Percentiles rank a stretch among this genome's conserved stretches.
These are phyloP conservation scores for Scrobipalpa costella DNA, from an alignment of 2,888 invertebrate genomes.

Conservation along the genomic window DNA sequence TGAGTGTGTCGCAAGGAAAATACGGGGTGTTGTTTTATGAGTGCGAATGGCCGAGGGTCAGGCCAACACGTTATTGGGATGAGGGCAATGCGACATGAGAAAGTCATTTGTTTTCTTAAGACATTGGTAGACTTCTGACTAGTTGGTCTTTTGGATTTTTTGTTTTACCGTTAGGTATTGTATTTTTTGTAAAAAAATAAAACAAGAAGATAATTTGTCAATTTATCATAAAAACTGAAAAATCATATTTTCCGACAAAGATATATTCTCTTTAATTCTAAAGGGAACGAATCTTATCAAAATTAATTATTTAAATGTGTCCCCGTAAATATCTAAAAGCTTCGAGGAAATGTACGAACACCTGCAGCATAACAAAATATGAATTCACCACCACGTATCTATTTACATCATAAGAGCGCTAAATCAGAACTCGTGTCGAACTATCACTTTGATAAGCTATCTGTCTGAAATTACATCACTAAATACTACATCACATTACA, in stretches of 20 bases:
- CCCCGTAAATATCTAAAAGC: no score
- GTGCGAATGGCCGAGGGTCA: not conserved
- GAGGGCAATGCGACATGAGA: not conserved
- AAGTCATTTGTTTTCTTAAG: not conserved
- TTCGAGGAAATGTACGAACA: no score
- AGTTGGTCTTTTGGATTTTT: no score
- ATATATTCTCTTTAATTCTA: no score
- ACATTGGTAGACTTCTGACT: not conserved
- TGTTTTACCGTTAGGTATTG: no score
- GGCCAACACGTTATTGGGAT: not conserved
- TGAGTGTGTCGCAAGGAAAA: not conserved
- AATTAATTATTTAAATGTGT: no score
- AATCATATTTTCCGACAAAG: no score
- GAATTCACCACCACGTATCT: conserved; percentile 19
- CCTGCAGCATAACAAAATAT: not conserved
- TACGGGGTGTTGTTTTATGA: conserved; percentile 5
- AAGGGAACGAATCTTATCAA: no score
- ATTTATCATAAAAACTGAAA: no score
- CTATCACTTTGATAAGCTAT: conserved; percentile 45
- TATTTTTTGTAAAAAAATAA: no score
- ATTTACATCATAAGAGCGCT: conserved; percentile 42
- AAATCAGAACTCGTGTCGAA: conserved; percentile 50
- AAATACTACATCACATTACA: no score
- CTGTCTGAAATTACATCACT: conserved; percentile 3
- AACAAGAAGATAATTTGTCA: no score